Conservation (phyloP, 2,888 invertebrate genomes). For the Onthophagus sagittarius region DNA sequence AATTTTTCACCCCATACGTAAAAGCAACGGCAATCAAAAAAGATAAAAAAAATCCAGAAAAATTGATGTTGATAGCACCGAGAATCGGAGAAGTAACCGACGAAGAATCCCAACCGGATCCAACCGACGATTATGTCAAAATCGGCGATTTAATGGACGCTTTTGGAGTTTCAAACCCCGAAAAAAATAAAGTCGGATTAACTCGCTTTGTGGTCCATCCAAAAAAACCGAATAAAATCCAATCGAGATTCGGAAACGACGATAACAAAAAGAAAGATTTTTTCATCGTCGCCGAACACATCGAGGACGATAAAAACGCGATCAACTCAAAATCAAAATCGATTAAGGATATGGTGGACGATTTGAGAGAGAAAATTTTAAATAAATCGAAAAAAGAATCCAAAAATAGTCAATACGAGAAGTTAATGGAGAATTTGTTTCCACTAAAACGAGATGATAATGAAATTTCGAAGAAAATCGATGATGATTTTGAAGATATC, state of each 20-base stretch:
- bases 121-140: slow-evolving; percentile 29
- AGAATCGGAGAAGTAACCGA: slow-evolving; percentile 26
- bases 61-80: slow-evolving; percentile 28
- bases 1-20: slow-evolving; percentile 35
- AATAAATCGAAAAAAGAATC: neutral
- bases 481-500: neutral
- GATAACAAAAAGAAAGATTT: slow-evolving; percentile 9
- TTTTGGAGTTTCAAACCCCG: slow-evolving; percentile 41
- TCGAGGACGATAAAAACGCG: slow-evolving; percentile 23
- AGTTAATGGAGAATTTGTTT: slow-evolving; percentile 22
- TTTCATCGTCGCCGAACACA: slow-evolving; percentile 24
- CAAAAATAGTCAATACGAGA: neutral
- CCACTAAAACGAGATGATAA: slow-evolving; percentile 15
- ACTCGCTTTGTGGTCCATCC: slow-evolving; percentile 32
- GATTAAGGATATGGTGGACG: slow-evolving; percentile 26
- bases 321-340: slow-evolving; percentile 24
- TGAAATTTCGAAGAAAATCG: neutral
- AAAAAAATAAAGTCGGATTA: slow-evolving; percentile 30
- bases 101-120: slow-evolving; percentile 4
- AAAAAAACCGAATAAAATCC: slow-evolving; percentile 16
- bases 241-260: slow-evolving; percentile 27
- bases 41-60: slow-evolving; percentile 15
- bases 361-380: slow-evolving; percentile 23
- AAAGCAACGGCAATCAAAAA: slow-evolving; percentile 29
- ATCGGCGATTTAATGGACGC: slow-evolving; percentile 42